Evolutionary conservation across 2,888 invertebrate genomes (phyloP).

Genomic region (Orthonevra nobilis): DNA sequence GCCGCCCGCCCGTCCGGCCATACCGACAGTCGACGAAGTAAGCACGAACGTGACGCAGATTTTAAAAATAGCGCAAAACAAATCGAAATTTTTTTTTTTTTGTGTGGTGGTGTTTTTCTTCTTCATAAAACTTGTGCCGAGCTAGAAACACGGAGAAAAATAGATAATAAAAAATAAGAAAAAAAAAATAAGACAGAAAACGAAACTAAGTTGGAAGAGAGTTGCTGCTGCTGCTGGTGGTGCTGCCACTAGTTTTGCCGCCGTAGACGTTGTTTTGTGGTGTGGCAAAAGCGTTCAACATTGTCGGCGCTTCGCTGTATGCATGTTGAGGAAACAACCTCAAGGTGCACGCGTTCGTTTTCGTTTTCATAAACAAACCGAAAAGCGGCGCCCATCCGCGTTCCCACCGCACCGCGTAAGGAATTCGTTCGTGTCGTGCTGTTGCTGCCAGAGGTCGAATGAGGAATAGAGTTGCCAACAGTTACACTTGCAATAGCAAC

Average conservation of each 20-base stretch:
- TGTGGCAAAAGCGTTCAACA: too few relatives aligned
- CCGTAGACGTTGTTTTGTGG: slow-evolving; percentile 2
- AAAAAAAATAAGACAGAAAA: slow-evolving; percentile 8
- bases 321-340: slow-evolving; percentile 41
- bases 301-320: slow-evolving; percentile 40
- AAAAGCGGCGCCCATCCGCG: slow-evolving; percentile 8
- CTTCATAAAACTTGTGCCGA: slow-evolving; percentile 49
- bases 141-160: slow-evolving; percentile 53
- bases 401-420: slow-evolving; percentile 12
- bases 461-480: slow-evolving; percentile 51
- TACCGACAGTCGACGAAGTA: slow-evolving; percentile 6
- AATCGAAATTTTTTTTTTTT: slow-evolving; percentile 21
- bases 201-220: slow-evolving; percentile 35
- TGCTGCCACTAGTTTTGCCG: slow-evolving; percentile 26
- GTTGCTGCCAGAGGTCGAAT: slow-evolving; percentile 57
- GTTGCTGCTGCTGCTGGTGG: too few relatives aligned
- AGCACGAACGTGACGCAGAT: slow-evolving; percentile 64
- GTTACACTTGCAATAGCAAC: neutral
- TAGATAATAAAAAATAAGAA: slow-evolving; percentile 28
- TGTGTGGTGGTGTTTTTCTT: too few relatives aligned
- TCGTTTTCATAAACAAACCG: slow-evolving; percentile 53
- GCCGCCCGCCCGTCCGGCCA: too few relatives aligned
- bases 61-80: slow-evolving; percentile 70
- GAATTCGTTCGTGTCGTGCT: slow-evolving; percentile 49
- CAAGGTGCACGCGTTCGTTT: slow-evolving; percentile 47